Percentiles rank a stretch among this genome's conserved stretches.
These are phyloP conservation scores for Cyrtorhinus lividipennis DNA, from an alignment of 1,140 invertebrate genomes.

Conservation along the genomic window DNA sequence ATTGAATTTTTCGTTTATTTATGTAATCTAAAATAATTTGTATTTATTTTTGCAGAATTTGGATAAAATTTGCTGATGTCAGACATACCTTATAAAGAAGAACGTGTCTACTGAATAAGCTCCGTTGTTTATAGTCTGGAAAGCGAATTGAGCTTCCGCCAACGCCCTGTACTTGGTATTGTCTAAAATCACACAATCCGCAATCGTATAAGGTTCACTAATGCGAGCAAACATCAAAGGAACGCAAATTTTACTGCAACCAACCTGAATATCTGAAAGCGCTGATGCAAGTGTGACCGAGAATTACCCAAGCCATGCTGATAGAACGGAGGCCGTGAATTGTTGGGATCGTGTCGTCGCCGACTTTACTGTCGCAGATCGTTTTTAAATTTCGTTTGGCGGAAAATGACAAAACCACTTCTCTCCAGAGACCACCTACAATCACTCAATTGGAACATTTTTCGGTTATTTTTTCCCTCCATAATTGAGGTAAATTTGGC, in stretches of 20 bases:
- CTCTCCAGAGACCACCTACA: conserved; percentile 38
- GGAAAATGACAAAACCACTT: conserved; percentile 64
- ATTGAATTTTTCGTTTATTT: too few species aligned
- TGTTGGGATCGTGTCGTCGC: conserved; percentile 62
- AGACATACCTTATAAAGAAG: conserved; percentile 60
- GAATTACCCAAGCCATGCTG: conserved; percentile 84
- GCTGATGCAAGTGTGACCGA: conserved; percentile 75
- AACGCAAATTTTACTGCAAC: too few species aligned
- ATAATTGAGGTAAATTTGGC: too few species aligned
- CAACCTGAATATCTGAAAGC: conserved; percentile 64
- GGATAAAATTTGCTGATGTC: too few species aligned
- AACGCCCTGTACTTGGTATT: conserved; percentile 64
- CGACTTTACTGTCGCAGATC: conserved; percentile 62
- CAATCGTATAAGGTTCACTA: too few species aligned
- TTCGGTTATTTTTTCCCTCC: too few species aligned
- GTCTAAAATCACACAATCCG: conserved; percentile 40
- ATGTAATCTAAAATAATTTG: too few species aligned
- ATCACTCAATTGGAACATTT: too few species aligned
- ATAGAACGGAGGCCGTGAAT: conserved; percentile 68
- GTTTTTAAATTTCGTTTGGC: conserved; percentile 54
- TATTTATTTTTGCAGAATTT: too few species aligned
- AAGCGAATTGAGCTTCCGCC: conserved; percentile 62
- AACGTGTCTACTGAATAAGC: conserved; percentile 84
- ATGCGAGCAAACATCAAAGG: too few species aligned
- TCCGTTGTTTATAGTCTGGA: conserved; percentile 71